phyloP scores from a whole-genome alignment of 2,888 invertebrate species.

The Calliphora vomitoria region DNA sequence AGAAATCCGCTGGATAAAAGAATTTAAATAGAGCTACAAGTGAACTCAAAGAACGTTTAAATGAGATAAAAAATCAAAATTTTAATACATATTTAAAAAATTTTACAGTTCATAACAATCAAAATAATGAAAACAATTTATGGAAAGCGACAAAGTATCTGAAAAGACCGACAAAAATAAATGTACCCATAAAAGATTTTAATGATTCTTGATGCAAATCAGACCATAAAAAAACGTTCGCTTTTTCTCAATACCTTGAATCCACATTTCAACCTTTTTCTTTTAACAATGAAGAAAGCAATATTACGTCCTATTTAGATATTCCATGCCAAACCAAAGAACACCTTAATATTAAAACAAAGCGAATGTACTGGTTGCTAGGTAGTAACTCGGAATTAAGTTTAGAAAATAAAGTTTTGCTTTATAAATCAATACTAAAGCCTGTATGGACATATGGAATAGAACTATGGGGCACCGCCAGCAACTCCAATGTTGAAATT shows the following conservation, averaged over 20 bases:
- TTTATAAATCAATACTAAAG: background rate
- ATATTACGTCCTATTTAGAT: too few relatives aligned
- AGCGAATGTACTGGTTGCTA: too few relatives aligned
- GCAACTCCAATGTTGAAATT: background rate
- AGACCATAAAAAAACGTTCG: slow-evolving; percentile 12
- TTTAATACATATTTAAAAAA: background rate
- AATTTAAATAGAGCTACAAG: slow-evolving; percentile 22
- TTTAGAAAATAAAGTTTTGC: background rate
- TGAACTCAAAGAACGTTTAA: too few relatives aligned
- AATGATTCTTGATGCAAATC: slow-evolving; percentile 37
- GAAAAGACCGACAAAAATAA: slow-evolving; percentile 42
- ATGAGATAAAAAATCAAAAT: background rate
- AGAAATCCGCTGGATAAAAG: slow-evolving; percentile 35
- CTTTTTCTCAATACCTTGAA: slow-evolving; percentile 26
- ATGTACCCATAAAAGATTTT: slow-evolving; percentile 28
- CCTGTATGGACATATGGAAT: background rate
- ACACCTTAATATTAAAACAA: too few relatives aligned
- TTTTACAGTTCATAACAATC: slow-evolving; percentile 18
- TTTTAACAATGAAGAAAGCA: too few relatives aligned
- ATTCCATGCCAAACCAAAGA: too few relatives aligned
- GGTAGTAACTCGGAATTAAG: too few relatives aligned
- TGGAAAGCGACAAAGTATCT: background rate
- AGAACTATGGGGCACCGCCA: background rate
- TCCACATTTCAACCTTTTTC: slow-evolving; percentile 34
- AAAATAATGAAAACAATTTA: slow-evolving; percentile 36